phyloP scores from a whole-genome alignment of 2,113 vertebrate genomes.

The Excalfactoria chinensis region DNA sequence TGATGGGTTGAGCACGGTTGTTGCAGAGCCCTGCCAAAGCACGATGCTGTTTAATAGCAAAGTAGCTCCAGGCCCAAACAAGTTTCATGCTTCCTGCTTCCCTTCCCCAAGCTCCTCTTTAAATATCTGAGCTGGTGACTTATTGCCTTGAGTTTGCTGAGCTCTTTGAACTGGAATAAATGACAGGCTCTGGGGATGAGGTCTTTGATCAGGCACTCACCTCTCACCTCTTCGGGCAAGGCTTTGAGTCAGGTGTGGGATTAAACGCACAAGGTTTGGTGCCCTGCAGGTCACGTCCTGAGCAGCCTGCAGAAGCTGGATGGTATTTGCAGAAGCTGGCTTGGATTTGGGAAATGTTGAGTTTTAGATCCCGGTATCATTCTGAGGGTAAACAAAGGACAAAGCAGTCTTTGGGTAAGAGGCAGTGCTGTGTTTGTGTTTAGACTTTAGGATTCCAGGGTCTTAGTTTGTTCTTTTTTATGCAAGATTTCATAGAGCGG shows the following conservation, averaged over 20 bases:
- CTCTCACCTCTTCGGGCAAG: not conserved
- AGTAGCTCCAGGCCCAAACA: not conserved
- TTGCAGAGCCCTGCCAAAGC: not conserved
- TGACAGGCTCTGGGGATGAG: not conserved
- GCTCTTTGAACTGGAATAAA: conserved; percentile 51
- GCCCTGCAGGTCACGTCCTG: not conserved
- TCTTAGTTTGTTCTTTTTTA: not conserved
- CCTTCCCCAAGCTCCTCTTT: not conserved
- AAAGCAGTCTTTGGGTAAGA: not conserved
- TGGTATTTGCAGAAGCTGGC: not conserved
- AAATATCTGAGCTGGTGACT: conserved; percentile 28
- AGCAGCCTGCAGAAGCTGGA: not conserved
- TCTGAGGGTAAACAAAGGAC: not conserved
- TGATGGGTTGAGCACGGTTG: not conserved
- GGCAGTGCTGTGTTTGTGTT: not conserved
- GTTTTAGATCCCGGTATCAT: not conserved
- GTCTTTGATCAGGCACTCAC: not conserved
- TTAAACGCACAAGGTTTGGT: not conserved
- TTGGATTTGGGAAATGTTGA: not conserved
- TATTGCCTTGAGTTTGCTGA: conserved; percentile 35
- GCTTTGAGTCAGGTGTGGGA: not conserved
- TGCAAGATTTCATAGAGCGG: not conserved
- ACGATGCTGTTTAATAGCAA: not conserved
- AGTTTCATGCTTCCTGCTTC: conserved; percentile 5
- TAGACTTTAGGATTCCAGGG: not conserved